Evolutionary conservation across 92 coral and sea anemone genomes (phyloP), one percentile per base, ranked within the genome.

Genomic region (Siderastrea siderea): DNA sequence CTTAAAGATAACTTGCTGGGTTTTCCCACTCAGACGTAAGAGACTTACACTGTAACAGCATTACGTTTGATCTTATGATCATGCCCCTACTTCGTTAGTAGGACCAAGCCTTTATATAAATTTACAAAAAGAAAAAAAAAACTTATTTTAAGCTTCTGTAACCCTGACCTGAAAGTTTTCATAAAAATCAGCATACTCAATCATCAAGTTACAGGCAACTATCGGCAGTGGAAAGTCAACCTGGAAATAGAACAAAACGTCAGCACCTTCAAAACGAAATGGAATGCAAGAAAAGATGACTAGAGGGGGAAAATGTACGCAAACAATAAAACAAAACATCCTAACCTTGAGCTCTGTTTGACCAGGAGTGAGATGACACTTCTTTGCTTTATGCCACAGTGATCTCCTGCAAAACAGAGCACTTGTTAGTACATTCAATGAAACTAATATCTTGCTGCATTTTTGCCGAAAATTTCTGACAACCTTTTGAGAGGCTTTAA

Each of bases 141-240:
- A 13, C 2, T 15, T 53, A 17, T 15, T 5, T 6, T 8, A 19
- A 43, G 11, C 5, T 38, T 44, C 3, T 3, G n/a, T 17, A 64
- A 26, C 0, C 1, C 12, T 55, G 75, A 93, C 98, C 94, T 97
- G 99, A 77, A 97, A 94, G 87, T 97, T 97, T 91, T 97, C 99
- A 68, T 97, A 95, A 86, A 97, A 97, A 63, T 97, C 99, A 9
- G 98, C 98, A 54, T 97, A 97, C 66, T 97, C 99, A n/a, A 97
- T 95, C 99, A 97, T 97, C 85, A 97, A 87, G 77, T 97, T 97
- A 49, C 99, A 95, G n/a, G 99, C 99, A 58, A 97, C 98, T 52
- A 97, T 97, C 1, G 99, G 99, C 48, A 97, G 91, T 3, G 99
- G 99, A 71, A 97, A 97, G 59, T 97, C 99, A 76, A 97, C 96